Base-by-base conservation (phyloP, 2,113 vertebrate genomes). In the Brachypteracias leptosomus region DNA sequence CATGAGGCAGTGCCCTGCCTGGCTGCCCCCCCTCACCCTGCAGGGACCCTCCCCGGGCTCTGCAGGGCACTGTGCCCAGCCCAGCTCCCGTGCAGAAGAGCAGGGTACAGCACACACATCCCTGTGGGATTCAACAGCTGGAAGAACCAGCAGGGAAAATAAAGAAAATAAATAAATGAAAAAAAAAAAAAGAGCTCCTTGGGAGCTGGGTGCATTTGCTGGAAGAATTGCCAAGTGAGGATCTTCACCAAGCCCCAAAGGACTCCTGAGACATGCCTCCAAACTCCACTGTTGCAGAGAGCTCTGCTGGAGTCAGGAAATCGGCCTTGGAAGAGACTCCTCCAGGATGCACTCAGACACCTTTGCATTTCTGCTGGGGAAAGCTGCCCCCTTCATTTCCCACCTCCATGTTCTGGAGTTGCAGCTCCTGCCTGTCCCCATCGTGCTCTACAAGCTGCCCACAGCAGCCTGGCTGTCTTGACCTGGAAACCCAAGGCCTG, bases 381-480 rank as follows among this genome's bases (percentile, higher is more conserved):
- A 71, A 93, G 52, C n/a, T 40, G 35, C 33, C 78, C 70, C 55
- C 25, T 85, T 65, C 9, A 21, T 80, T 63, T 89, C 31, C 46
- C 85, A 21, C 16, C 66, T 63, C 35, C 24, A 35, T 1, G 2
- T 59, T 83, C 13, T 66, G 51, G 29, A 51, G 47, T n/a, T 5
- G 1, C 11, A 42, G 40, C 7, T 88, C 28, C 61, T 15, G 29
- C 15, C 65, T 68, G 44, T 38, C 14, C 24, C 28, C 8, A 29
- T 42, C 1, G 7, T 28, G 7, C 36, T 19, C 73, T 51, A 17
- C 26, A 42, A 31, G 51, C 42, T 65, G n/a, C 66, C 24, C 25
- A 46, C 31, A 1, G 2, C 3, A 79, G 42, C 57, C 51, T 0
- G 0, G 7, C 46, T 49, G 49, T 22, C 67, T 65, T 54, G 52